Conservation (phyloP, 2,113 vertebrate species). For the Tiliqua scincoides region DNA sequence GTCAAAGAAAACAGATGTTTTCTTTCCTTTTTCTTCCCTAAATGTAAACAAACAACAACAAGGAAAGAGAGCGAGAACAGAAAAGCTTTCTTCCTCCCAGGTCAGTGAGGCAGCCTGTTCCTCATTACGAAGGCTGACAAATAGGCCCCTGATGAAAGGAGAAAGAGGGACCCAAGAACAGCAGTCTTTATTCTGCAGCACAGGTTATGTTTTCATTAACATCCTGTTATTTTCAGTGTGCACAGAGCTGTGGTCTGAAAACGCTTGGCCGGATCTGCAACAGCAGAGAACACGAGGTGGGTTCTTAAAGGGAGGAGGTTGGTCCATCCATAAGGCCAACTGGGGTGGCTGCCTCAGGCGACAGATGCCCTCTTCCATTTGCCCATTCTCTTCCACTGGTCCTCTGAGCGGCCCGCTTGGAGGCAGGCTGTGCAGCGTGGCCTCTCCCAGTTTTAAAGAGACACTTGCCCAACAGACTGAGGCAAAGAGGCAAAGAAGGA, state of each 20-base stretch:
- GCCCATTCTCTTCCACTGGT: too few relatives aligned
- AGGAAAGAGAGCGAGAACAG: neutral
- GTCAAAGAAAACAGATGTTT: constrained; percentile 2
- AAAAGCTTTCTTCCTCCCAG: neutral
- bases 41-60: neutral
- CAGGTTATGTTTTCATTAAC: constrained; percentile 26
- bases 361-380: too few relatives aligned
- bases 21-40: neutral
- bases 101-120: neutral
- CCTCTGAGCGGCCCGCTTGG: too few relatives aligned
- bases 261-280: neutral
- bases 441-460: too few relatives aligned
- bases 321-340: too few relatives aligned
- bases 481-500: too few relatives aligned
- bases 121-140: neutral
- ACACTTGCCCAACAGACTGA: too few relatives aligned
- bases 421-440: too few relatives aligned
- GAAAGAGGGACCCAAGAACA: neutral
- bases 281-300: neutral
- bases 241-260: neutral
- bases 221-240: neutral
- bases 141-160: neutral
- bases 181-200: neutral
- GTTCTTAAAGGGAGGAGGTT: neutral
- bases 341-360: too few relatives aligned